A percentile compares a stretch with the other conserved stretches of the same genome.
phyloP scores from a whole-genome alignment of 2,113 vertebrate species.

The Phyllostomus discolor region DNA sequence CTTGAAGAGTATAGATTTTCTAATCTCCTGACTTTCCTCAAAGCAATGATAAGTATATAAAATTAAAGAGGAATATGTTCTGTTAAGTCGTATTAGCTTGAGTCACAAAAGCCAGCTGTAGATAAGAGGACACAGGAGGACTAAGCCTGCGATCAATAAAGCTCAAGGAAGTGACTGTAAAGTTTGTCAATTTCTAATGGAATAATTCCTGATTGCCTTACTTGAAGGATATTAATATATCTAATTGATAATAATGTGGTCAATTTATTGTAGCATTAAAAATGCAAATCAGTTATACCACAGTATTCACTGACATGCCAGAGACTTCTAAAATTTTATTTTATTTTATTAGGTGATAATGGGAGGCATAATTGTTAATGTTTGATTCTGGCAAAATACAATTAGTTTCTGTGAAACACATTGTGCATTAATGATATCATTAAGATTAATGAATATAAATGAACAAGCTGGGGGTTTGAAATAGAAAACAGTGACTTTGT shows the following conservation, averaged over 20 bases:
- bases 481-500: conserved; percentile 47
- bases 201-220: not conserved
- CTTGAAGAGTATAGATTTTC: conserved; percentile 18
- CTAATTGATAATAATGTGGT: conserved; percentile 67
- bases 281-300: conserved; percentile 45
- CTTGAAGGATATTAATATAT: conserved; percentile 54
- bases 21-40: conserved; percentile 42
- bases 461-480: conserved; percentile 62
- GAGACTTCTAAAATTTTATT: conserved; percentile 64
- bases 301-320: conserved; percentile 48
- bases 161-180: not conserved
- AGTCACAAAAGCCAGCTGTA: conserved; percentile 57
- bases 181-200: not conserved
- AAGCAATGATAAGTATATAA: conserved; percentile 47
- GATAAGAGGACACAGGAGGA: conserved; percentile 44
- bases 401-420: conserved; percentile 70
- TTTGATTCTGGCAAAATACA: conserved; percentile 70
- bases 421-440: conserved; percentile 70
- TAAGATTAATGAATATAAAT: conserved; percentile 78
- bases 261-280: conserved; percentile 59
- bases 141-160: conserved; percentile 43
- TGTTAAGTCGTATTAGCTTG: conserved; percentile 18
- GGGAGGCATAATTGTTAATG: conserved; percentile 61
- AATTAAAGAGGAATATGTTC: conserved; percentile 56
- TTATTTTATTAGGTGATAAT: conserved; percentile 67